Base-by-base conservation (phyloP, 37 sponge, comb jelly and placozoan genomes). In the Agelas oroides region DNA sequence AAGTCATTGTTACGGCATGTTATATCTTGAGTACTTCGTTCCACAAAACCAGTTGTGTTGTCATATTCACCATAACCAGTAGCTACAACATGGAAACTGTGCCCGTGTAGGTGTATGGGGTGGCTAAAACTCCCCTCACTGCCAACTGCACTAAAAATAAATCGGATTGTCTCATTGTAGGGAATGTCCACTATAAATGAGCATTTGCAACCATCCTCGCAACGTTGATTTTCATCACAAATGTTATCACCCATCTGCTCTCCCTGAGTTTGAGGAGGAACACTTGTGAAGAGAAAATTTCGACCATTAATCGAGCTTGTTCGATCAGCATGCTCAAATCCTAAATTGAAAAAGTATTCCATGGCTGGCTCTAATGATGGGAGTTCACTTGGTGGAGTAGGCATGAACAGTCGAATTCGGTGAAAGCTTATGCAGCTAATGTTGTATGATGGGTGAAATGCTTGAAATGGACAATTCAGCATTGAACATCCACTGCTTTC, bases 381-480 rank as follows among this genome's bases (percentile, higher is more conserved):
- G 11, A 79, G 24, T 38, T 65, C 68, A 24, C 25, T 20, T 1
- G 0, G 19, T 24, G 53, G 54, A 35, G 80, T 65, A 41, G 46
- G 54, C 25, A n/a, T 16, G 8, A 85, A 40, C 41, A 67, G 24
- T 25, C 32, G 19, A 36, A 76, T 24, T 2, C 32, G 27, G 56
- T 59, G 11, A 16, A 79, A 53, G 40, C 65, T 79, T 1, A 82
- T 59, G 77, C 92, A 91, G 6, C 65, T 25, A 24, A 77, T 86
- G 65, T 86, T 59, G 75, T 94, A 94, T 0, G 60, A 76, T 25
- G 84, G 33, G 39, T 65, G 76, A 46, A 86, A 92, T 2, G 62
- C 2, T 73, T 84, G 27, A 62, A 92, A 92, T 14, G 92, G 92
- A 67, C 92, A 92, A 60, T 92, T 92, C 85, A 28, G 89, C 93